A percentile compares a stretch with the other conserved stretches of the same genome.
These are phyloP conservation scores for Eudasyphora cyanicolor DNA, from an alignment of 2,888 invertebrate species.

Conservation along the genomic window DNA sequence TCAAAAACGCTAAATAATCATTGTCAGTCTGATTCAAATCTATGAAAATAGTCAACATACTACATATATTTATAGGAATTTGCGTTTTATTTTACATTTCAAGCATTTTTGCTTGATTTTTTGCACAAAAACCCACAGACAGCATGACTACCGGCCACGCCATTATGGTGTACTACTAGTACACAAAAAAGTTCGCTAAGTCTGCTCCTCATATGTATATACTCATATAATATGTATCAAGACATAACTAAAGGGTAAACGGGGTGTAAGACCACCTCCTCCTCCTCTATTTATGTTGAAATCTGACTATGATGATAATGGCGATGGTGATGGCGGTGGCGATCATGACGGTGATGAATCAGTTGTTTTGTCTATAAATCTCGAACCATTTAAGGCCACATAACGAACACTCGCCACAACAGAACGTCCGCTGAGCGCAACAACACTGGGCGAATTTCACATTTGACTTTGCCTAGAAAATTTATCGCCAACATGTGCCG, in stretches of 20 bases:
- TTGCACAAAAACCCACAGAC: slow-evolving; percentile 59
- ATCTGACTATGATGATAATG: not conserved
- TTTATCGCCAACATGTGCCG: slow-evolving; percentile 25
- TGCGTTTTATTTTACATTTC: not conserved
- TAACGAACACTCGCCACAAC: not conserved
- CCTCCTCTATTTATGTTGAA: not conserved
- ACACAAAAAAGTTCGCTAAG: not conserved
- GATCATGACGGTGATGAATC: slow-evolving; percentile 50
- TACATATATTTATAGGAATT: not conserved
- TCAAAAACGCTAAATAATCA: not conserved
- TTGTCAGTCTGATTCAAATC: too few species aligned
- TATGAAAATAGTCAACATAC: too few species aligned
- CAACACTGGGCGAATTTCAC: not conserved
- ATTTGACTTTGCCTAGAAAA: too few species aligned
- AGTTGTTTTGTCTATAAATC: slow-evolving; percentile 64
- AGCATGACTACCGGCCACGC: slow-evolving; percentile 63
- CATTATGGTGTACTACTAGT: not conserved
- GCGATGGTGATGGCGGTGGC: not conserved
- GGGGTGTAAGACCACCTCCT: too few species aligned
- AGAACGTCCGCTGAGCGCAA: not conserved
- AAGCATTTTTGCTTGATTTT: not conserved
- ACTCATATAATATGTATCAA: not conserved
- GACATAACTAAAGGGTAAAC: too few species aligned
- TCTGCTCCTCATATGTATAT: not conserved
- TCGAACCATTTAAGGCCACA: slow-evolving; percentile 62